Conservation (phyloP, 2,888 invertebrate genomes). For the Apamea crenata region DNA sequence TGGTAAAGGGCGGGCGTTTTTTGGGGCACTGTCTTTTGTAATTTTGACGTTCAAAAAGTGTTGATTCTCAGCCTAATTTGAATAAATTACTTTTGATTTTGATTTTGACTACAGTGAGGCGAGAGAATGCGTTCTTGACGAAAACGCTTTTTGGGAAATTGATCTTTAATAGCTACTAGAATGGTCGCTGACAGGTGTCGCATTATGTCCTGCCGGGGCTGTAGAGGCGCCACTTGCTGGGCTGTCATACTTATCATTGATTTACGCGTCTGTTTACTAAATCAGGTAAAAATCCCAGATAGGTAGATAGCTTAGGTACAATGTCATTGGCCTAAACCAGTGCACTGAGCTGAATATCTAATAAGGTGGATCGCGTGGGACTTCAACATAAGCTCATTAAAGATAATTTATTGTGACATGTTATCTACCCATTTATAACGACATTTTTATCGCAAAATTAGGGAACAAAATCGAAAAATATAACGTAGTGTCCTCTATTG, state of each 20-base stretch:
- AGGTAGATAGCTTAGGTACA: not conserved
- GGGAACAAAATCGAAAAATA: constrained; percentile 6
- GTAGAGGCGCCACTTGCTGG: not conserved
- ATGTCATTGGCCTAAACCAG: constrained; percentile 17
- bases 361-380: not conserved
- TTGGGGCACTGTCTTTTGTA: no score
- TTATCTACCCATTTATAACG: constrained; percentile 8
- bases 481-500: not conserved
- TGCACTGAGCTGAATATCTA: constrained; percentile 20
- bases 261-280: not conserved
- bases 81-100: no score
- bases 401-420: not conserved
- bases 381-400: not conserved
- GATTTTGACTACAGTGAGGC: no score
- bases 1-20: no score
- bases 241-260: not conserved
- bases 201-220: no score
- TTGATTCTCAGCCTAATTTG: no score
- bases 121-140: no score
- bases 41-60: no score
- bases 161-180: no score
- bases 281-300: not conserved
- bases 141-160: no score
- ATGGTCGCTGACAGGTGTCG: no score
- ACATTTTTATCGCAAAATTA: not conserved